Conservation (phyloP, 2,797 vertebrate species). For the Betta splendens region DNA sequence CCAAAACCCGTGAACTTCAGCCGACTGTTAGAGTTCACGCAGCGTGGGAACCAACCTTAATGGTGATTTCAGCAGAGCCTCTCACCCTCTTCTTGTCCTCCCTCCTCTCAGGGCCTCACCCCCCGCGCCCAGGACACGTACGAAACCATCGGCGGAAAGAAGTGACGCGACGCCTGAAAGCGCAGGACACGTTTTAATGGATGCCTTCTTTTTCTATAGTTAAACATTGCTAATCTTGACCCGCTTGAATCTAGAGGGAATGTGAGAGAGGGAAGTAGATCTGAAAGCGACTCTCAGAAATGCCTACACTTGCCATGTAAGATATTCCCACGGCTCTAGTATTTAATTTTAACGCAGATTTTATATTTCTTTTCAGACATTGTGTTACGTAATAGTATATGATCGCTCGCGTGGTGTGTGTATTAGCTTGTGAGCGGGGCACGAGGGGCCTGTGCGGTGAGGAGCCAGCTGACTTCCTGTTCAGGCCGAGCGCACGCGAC, state of each 20-base stretch:
- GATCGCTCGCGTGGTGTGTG: not conserved
- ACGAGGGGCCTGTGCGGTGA: not conserved
- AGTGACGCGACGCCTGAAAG: conserved; percentile 6
- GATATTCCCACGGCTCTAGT: not conserved
- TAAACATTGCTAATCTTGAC: conserved; percentile 17
- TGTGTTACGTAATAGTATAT: not conserved
- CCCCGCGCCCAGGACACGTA: conserved; percentile 73
- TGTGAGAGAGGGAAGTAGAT: conserved; percentile 23
- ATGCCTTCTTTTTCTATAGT: conserved; percentile 4
- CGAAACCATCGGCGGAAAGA: conserved; percentile 75
- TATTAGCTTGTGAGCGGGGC: not conserved
- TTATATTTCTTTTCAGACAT: not conserved
- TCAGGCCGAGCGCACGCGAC: too few relatives aligned
- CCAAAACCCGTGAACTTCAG: too few relatives aligned
- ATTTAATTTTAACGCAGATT: conserved; percentile 12
- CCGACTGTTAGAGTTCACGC: not conserved
- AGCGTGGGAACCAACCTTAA: not conserved
- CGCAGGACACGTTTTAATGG: not conserved
- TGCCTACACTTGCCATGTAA: not conserved
- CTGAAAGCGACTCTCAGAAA: not conserved
- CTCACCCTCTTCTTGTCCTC: not conserved
- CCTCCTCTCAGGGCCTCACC: conserved; percentile 70
- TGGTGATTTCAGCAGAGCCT: not conserved
- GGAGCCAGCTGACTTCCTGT: not conserved
- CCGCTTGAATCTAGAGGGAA: conserved; percentile 5